These are phyloP conservation scores for Coturnix japonica DNA, from an alignment of 2,113 vertebrate genomes.

Conservation along the genomic window DNA sequence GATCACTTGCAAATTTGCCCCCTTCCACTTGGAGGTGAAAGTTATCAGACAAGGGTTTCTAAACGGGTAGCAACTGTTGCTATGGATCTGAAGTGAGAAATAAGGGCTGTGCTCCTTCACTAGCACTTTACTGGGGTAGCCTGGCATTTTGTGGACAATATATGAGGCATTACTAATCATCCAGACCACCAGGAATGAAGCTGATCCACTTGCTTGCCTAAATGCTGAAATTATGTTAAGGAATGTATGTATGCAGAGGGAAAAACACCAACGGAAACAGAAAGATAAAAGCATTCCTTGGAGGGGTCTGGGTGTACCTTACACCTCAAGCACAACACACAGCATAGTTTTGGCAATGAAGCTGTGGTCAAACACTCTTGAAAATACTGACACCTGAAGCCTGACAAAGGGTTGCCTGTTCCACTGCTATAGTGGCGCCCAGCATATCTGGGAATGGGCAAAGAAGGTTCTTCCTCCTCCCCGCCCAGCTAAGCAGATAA, in stretches of 20 bases:
- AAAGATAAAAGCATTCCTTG: conserved; percentile 3
- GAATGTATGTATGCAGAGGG: background rate
- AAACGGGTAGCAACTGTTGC: background rate
- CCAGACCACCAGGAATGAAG: background rate
- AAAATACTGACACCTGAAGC: conserved; percentile 32
- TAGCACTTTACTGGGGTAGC: background rate
- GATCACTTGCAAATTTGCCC: background rate
- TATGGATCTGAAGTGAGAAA: background rate
- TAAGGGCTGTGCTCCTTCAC: background rate
- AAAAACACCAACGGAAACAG: background rate
- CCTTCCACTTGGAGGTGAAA: background rate
- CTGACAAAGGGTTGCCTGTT: background rate
- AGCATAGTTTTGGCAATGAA: background rate
- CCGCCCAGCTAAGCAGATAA: background rate
- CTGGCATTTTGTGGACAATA: background rate
- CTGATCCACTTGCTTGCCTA: background rate
- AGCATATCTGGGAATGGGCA: background rate
- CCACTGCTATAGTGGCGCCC: background rate
- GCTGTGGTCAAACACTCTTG: conserved; percentile 4
- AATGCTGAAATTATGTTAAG: background rate
- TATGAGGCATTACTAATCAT: background rate
- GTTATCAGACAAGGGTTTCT: background rate
- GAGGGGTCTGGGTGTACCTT: background rate
- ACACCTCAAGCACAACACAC: conserved; percentile 3
- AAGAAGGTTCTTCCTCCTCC: background rate